Evolutionary conservation across 2,797 vertebrate genomes (phyloP).

Genomic region (Oophaga sylvatica): DNA sequence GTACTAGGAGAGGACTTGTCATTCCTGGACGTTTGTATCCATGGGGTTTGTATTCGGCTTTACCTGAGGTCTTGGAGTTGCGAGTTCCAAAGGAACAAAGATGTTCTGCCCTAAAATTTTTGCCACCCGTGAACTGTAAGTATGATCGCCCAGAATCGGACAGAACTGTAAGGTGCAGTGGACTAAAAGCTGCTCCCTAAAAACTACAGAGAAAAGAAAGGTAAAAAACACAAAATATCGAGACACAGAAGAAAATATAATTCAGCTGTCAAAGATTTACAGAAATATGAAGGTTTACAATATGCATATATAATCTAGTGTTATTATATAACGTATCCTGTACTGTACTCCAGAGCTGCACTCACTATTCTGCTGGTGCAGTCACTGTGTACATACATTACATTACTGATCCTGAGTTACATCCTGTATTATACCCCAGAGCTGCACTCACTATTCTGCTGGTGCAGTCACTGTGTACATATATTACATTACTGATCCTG

Average conservation of each 20-base stretch:
- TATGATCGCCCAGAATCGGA: constrained; percentile 73
- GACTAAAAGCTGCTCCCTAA: constrained; percentile 71
- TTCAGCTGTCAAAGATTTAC: background rate
- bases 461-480: no score
- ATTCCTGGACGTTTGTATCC: no score
- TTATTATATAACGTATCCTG: background rate
- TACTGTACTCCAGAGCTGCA: background rate
- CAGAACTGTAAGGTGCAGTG: constrained; percentile 74
- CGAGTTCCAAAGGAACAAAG: constrained; percentile 60
- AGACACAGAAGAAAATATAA: background rate
- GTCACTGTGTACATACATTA: no score
- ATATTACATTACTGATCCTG: no score
- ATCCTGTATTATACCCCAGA: no score
- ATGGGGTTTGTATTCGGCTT: background rate
- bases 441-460: no score
- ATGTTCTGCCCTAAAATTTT: constrained; percentile 73
- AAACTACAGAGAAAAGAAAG: constrained; percentile 64
- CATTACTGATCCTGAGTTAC: no score
- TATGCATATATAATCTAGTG: background rate
- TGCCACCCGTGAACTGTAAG: constrained; percentile 66
- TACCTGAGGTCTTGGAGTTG: constrained; percentile 69
- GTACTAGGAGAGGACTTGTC: no score
- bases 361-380: no score
- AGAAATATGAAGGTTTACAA: background rate
- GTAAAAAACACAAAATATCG: background rate